Conservation (phyloP, 2,888 invertebrate genomes). For the Synergus itoensis region DNA sequence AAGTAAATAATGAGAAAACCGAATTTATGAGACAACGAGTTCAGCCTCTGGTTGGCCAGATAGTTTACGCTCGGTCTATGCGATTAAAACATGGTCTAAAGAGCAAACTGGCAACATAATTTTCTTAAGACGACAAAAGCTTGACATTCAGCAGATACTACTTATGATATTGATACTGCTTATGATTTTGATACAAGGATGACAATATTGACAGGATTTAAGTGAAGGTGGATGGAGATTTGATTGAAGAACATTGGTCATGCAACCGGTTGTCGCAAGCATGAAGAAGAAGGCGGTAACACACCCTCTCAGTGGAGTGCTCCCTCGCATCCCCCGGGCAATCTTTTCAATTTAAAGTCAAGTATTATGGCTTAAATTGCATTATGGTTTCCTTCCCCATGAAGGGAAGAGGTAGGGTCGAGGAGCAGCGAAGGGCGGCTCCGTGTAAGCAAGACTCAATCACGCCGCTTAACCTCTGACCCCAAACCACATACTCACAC, state of each 20-base stretch:
- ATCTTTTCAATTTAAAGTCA: conserved; percentile 79
- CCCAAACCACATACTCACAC: conserved; percentile 62
- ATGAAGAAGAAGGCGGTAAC: conserved; percentile 44
- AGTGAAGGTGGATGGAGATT: conserved; percentile 4
- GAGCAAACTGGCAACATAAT: too few relatives aligned
- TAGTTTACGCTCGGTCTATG: neutral
- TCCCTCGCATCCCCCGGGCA: conserved; percentile 77
- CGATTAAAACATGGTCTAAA: neutral
- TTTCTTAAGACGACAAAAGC: too few relatives aligned
- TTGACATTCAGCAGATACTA: too few relatives aligned
- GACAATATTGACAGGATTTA: neutral
- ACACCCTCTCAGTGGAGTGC: conserved; percentile 54
- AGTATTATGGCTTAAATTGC: conserved; percentile 78
- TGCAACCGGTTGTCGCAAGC: conserved; percentile 10
- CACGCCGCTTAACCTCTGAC: conserved; percentile 77
- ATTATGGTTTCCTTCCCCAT: conserved; percentile 75
- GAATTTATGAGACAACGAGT: neutral
- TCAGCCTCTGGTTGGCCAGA: neutral
- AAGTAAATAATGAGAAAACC: neutral
- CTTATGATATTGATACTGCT: too few relatives aligned
- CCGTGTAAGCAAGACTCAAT: conserved; percentile 77
- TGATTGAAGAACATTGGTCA: conserved; percentile 37
- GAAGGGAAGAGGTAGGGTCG: conserved; percentile 59
- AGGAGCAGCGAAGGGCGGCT: conserved; percentile 71
- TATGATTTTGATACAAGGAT: neutral